These are phyloP conservation scores for Oxyura jamaicensis DNA, from an alignment of 2,113 vertebrate genomes.

Conservation along the genomic window DNA sequence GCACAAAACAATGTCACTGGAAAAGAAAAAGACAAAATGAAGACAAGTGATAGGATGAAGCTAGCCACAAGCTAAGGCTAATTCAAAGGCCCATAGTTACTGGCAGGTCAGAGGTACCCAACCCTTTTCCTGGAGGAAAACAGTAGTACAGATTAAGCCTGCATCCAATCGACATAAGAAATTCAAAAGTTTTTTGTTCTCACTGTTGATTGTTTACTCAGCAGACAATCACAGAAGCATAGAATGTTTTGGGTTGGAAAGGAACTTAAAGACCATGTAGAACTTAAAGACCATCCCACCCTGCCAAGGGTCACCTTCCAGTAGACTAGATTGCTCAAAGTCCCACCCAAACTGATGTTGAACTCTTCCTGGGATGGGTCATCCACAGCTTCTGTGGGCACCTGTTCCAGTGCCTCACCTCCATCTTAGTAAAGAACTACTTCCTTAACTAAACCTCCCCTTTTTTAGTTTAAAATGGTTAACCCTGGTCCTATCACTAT, in stretches of 20 bases:
- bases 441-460: neutral
- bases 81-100: neutral
- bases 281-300: no score
- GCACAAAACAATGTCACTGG: neutral
- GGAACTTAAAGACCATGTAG: neutral
- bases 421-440: neutral
- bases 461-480: neutral
- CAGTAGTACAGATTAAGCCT: neutral
- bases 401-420: neutral
- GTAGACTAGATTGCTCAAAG: neutral
- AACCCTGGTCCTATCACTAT: neutral
- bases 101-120: neutral
- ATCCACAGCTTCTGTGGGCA: neutral
- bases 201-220: neutral
- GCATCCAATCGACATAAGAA: neutral
- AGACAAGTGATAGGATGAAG: neutral
- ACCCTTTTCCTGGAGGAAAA: neutral
- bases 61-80: neutral
- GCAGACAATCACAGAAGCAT: neutral
- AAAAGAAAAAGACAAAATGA: neutral
- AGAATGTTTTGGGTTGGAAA: neutral
- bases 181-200: neutral
- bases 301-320: neutral
- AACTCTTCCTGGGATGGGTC: neutral
- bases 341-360: neutral